Evolutionary conservation across 2,888 invertebrate genomes (phyloP), one percentile per base, ranked within the genome.

Genomic region (Scaptodrosophila latifasciaeformis): DNA sequence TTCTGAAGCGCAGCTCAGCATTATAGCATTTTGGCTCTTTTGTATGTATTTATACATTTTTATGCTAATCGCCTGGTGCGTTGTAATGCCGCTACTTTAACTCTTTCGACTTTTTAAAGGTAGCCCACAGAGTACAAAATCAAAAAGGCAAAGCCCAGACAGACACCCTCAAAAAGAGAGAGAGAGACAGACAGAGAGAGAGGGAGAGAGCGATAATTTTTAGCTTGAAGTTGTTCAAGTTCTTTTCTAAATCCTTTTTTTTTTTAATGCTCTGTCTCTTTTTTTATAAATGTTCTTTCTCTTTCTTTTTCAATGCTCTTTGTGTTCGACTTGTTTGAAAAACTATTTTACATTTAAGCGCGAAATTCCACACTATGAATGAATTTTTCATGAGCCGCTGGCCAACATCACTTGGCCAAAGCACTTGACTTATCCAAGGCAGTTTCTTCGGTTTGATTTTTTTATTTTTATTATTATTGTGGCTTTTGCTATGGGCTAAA

Each of bases 11-110:
- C 58, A 63, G 47, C 47, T 42, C 44, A 30, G 47, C 62, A 31
- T 19, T 6, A 31, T 34, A 45, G 47, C 40, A 46, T 49, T 1
- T 34, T 34, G 10, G 12, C 15, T 37, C 15, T 35, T 35, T 15
- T 37, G 9, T 74, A 75, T 75, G 75, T 75, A 81, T 75, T 75
- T 75, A 75, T 81, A 75, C 75, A 75, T 81, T 75, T n/a, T n/a
- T 75, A 75, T 75, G 75, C 71, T 81, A 75, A 75, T 75, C 79
- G 57, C 31, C 44, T 72, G 70, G 66, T 78, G 79, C 76, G 80
- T 74, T 63, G 79, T 80, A 74, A 74, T 80, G 78, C 81, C 78
- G 81, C 79, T 78, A 81, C 78, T 81, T 75, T 80, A 75, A 80
- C 75, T 74, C 59, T 62, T 64, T 74, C 77, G 75, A 67, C 70